Conservation (phyloP, 2,113 vertebrate genomes). For the Misgurnus mizolepis region DNA sequence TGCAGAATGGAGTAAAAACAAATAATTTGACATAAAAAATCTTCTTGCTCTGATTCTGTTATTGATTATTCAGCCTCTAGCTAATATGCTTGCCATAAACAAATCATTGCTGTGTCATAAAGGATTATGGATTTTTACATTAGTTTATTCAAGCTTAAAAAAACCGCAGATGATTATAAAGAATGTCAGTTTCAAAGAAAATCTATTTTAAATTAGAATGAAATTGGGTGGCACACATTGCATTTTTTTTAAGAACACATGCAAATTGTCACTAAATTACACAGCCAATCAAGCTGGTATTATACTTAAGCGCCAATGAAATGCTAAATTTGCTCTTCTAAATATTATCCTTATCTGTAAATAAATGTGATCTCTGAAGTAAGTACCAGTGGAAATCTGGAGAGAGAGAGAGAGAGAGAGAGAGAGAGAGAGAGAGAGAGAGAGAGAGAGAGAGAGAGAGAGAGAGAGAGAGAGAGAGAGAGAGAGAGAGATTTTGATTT, state of each 20-base stretch:
- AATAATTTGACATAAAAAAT: not conserved
- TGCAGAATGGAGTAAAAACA: not conserved
- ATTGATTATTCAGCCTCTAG: conserved; percentile 62
- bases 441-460: no score
- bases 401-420: no score
- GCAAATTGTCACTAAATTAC: conserved; percentile 60
- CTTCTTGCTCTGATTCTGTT: conserved; percentile 26
- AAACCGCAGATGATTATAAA: conserved; percentile 69
- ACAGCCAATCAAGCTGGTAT: conserved; percentile 15
- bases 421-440: no score
- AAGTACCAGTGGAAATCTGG: no score
- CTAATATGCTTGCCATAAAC: conserved; percentile 65
- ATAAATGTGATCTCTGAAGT: not conserved
- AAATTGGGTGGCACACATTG: conserved; percentile 58
- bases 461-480: no score
- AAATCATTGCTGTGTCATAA: conserved; percentile 65
- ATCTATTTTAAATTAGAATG: conserved; percentile 74
- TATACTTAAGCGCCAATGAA: not conserved
- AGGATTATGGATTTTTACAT: conserved; percentile 66
- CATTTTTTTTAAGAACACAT: conserved; percentile 51
- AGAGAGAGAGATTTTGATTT: no score
- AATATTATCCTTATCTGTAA: not conserved
- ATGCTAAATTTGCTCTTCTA: not conserved
- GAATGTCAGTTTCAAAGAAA: conserved; percentile 61
- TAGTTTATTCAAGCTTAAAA: conserved; percentile 66